These are phyloP conservation scores for Mylabris phalerata DNA, from an alignment of 1,140 invertebrate species.

Conservation along the genomic window DNA sequence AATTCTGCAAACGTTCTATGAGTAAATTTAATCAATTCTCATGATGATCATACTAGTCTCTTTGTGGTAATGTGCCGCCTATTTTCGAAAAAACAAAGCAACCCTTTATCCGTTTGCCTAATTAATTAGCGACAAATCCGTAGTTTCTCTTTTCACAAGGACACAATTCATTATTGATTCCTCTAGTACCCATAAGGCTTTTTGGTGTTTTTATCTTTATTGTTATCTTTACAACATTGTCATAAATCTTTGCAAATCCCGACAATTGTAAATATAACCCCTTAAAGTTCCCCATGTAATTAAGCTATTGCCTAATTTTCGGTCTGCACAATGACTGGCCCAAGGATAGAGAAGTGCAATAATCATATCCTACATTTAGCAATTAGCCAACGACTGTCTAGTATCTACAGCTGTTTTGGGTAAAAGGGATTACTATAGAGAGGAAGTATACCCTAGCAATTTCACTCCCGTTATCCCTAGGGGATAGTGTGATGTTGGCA, in stretches of 20 bases:
- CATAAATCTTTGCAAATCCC: no score
- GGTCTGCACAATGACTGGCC: not conserved
- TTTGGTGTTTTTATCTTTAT: no score
- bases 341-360: constrained; percentile 4
- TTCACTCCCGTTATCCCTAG: constrained; percentile 15
- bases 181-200: no score
- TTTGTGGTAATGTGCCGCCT: constrained; percentile 9
- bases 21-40: constrained; percentile 11
- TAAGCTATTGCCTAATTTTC: no score
- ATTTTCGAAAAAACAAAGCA: constrained; percentile 6
- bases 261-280: no score
- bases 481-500: constrained; percentile 21
- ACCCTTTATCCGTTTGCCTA: constrained; percentile 9
- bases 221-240: no score
- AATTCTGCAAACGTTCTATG: constrained; percentile 10
- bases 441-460: constrained; percentile 13
- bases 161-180: no score
- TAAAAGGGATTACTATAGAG: constrained; percentile 17
- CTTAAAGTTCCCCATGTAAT: no score
- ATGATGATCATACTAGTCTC: constrained; percentile 15
- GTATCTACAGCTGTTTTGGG: constrained; percentile 19
- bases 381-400: constrained; percentile 21
- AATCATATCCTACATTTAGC: constrained; percentile 21
- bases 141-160: no score
- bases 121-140: constrained; percentile 1